A percentile compares a stretch with the other conserved stretches of the same genome.
Evolutionary conservation across 2,888 invertebrate genomes (phyloP).

Genomic region (Spodoptera littoralis): DNA sequence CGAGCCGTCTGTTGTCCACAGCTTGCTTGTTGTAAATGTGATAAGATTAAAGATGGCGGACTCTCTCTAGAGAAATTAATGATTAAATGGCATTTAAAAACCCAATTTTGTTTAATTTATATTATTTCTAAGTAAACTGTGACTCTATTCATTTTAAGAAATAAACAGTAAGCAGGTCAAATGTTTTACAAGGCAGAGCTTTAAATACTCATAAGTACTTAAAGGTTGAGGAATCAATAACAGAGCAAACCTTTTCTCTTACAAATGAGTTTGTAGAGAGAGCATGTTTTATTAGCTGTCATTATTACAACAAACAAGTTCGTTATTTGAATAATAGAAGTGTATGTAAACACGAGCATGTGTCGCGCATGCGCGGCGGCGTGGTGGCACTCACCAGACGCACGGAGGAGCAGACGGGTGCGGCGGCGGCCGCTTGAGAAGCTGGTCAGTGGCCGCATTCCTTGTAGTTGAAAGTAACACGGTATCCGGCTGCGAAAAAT

Average conservation of each 20-base stretch:
- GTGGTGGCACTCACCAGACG: constrained; percentile 15
- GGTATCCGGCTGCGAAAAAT: constrained; percentile 87
- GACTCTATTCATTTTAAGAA: neutral
- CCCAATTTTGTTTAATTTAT: constrained; percentile 12
- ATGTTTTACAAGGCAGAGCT: no score
- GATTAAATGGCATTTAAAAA: constrained; percentile 16
- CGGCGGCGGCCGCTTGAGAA: constrained; percentile 71
- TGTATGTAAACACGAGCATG: constrained; percentile 23
- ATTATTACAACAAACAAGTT: constrained; percentile 7
- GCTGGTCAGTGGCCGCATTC: constrained; percentile 87
- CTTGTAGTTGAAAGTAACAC: constrained; percentile 86
- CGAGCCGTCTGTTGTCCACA: constrained; percentile 44
- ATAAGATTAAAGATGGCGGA: constrained; percentile 50
- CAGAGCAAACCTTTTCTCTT: constrained; percentile 14
- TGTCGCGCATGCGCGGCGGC: constrained; percentile 15
- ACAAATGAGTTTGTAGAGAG: constrained; percentile 11
- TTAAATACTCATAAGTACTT: no score
- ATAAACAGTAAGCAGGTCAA: neutral
- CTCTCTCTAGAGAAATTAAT: constrained; percentile 25
- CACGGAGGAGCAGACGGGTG: constrained; percentile 67
- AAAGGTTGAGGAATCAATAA: neutral
- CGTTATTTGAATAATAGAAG: constrained; percentile 25
- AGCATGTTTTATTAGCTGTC: neutral
- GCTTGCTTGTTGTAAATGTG: constrained; percentile 44
- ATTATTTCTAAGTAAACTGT: neutral